Conservation (phyloP, 2,797 vertebrate species). For the Diplodus sargus region DNA sequence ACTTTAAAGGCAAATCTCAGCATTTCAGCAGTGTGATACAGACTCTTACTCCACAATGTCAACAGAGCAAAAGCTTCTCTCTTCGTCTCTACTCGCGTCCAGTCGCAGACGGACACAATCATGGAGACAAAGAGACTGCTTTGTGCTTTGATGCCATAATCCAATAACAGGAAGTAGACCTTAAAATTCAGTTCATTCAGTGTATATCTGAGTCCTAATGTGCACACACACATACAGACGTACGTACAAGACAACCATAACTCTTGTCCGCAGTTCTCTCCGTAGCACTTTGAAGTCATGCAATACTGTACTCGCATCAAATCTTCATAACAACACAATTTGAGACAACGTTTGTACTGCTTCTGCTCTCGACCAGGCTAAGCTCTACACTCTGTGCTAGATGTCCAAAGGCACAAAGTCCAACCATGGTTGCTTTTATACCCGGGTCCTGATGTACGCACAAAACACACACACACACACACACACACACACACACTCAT, state of each 20-base stretch:
- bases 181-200: neutral
- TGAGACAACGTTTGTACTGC: slow-evolving; percentile 39
- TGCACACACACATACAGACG: neutral
- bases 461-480: slow-evolving; percentile 26
- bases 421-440: slow-evolving; percentile 43
- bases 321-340: slow-evolving; percentile 15
- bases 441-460: slow-evolving; percentile 18
- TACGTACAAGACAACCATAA: neutral
- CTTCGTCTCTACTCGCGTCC: neutral
- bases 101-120: slow-evolving; percentile 4
- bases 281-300: slow-evolving; percentile 77
- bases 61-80: slow-evolving; percentile 16
- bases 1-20: neutral
- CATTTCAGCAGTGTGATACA: slow-evolving; percentile 26
- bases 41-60: slow-evolving; percentile 8
- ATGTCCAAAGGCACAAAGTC: slow-evolving; percentile 68
- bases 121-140: slow-evolving; percentile 1
- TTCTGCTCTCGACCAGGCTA: slow-evolving; percentile 37
- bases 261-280: slow-evolving; percentile 60
- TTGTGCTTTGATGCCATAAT: slow-evolving; percentile 1
- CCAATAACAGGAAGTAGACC: slow-evolving; percentile 13
- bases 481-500: slow-evolving; percentile 15
- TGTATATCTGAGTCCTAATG: slow-evolving; percentile 4
- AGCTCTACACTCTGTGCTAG: slow-evolving; percentile 57
- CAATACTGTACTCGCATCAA: slow-evolving; percentile 61